Evolutionary conservation across 2,113 vertebrate genomes (phyloP).

Genomic region (Formicarius rufipectus): DNA sequence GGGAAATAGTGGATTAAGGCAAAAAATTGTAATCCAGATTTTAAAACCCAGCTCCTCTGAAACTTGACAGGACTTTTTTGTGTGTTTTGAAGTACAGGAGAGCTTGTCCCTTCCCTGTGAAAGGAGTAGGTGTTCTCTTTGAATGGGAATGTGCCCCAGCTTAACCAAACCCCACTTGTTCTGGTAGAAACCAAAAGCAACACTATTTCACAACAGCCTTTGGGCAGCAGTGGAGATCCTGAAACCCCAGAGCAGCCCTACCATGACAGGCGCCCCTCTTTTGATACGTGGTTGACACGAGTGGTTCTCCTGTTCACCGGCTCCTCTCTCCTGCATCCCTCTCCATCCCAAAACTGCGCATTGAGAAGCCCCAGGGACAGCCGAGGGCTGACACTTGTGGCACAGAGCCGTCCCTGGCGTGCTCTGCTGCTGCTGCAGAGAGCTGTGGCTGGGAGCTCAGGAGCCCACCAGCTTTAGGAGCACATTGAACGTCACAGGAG

Average conservation of each 20-base stretch:
- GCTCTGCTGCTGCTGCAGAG: conserved; percentile 12
- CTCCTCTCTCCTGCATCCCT: not conserved
- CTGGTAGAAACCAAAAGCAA: not conserved
- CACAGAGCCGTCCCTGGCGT: not conserved
- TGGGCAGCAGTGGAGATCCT: not conserved
- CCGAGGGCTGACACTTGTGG: not conserved
- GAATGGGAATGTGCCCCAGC: not conserved
- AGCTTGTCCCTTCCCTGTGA: not conserved
- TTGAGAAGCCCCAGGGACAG: not conserved
- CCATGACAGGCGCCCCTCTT: rapidly evolving
- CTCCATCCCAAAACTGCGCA: not conserved
- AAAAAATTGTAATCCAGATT: not conserved
- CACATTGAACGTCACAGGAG: not conserved
- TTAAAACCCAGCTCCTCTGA: not conserved
- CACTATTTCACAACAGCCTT: not conserved
- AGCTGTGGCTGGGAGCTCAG: not conserved
- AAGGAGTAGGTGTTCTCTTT: not conserved
- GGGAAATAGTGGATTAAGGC: not conserved
- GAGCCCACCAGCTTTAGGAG: not conserved
- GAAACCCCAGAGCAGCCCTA: not conserved
- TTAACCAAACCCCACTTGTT: not conserved
- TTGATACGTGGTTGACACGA: rapidly evolving
- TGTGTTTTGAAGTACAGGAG: not conserved
- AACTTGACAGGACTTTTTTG: not conserved
- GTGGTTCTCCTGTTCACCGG: not conserved